Percentiles rank a stretch among this genome's conserved stretches.
phyloP scores from a whole-genome alignment of 2,797 vertebrate genomes.

The Rhabdomys pumilio region DNA sequence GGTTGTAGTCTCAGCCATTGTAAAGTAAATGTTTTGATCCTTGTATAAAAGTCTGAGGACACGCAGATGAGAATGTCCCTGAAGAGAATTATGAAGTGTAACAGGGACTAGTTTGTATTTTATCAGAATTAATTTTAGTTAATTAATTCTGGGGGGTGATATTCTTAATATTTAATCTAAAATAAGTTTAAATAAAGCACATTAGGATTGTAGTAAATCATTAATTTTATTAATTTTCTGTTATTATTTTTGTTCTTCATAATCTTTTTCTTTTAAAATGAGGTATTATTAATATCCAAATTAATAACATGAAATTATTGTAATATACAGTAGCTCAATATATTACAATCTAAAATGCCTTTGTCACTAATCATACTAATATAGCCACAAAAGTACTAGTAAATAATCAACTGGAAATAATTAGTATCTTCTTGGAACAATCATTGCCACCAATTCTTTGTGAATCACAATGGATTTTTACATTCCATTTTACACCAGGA shows the following conservation, averaged over 20 bases:
- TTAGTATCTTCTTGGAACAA: not conserved
- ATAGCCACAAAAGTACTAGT: conserved; percentile 20
- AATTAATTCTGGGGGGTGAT: not conserved
- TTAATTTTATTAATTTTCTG: conserved; percentile 19
- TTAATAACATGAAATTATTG: conserved; percentile 16
- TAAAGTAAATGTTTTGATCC: not conserved
- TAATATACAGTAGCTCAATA: not conserved
- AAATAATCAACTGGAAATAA: not conserved
- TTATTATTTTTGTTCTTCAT: conserved; percentile 27
- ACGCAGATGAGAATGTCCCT: not conserved
- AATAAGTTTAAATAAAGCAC: not conserved
- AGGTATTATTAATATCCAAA: not conserved
- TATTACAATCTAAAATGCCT: not conserved
- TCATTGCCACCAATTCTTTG: not conserved
- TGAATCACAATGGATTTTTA: not conserved
- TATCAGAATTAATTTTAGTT: conserved; percentile 16
- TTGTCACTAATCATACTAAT: not conserved
- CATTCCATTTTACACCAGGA: not conserved
- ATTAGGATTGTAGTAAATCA: not conserved
- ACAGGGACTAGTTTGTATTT: not conserved
- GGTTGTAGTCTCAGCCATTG: not conserved
- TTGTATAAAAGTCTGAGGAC: not conserved
- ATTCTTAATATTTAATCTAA: conserved; percentile 37
- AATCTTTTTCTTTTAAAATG: conserved; percentile 50
- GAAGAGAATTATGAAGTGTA: not conserved